A percentile compares a stretch with the other conserved stretches of the same genome.
phyloP scores from a whole-genome alignment of 2,797 vertebrate species.

The Scomberomorus guttatus region DNA sequence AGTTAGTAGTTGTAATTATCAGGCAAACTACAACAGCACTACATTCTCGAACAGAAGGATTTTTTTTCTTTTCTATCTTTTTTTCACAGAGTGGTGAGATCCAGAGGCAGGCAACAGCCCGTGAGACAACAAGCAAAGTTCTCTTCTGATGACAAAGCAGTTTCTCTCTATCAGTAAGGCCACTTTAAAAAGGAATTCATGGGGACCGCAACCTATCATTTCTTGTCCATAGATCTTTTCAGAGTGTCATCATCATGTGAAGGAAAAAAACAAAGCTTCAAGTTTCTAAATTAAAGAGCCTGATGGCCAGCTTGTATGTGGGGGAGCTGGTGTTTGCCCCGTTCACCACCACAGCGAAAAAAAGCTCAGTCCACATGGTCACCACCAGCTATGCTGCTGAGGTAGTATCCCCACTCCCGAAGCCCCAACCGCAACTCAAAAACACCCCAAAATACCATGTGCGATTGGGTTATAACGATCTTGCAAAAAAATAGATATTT shows the following conservation, averaged over 20 bases:
- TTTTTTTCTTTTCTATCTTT: constrained; percentile 53
- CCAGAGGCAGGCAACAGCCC: constrained; percentile 82
- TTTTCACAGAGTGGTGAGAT: constrained; percentile 81
- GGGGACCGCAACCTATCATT: constrained; percentile 86
- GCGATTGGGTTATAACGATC: constrained; percentile 83
- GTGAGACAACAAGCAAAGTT: constrained; percentile 77
- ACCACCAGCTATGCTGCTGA: constrained; percentile 91
- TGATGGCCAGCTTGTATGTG: constrained; percentile 86
- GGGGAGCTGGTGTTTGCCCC: constrained; percentile 80
- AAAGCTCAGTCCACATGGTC: constrained; percentile 90
- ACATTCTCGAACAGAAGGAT: constrained; percentile 77
- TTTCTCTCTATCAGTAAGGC: constrained; percentile 91
- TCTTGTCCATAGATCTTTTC: constrained; percentile 86
- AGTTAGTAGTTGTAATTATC: constrained; percentile 71
- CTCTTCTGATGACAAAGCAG: constrained; percentile 86
- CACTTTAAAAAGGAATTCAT: constrained; percentile 92
- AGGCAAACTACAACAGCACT: constrained; percentile 88
- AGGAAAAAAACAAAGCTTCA: constrained; percentile 60
- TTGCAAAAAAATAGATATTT: constrained; percentile 82
- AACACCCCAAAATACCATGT: constrained; percentile 78
- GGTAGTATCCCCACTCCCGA: constrained; percentile 89
- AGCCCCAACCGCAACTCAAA: constrained; percentile 89
- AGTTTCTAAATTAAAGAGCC: constrained; percentile 85
- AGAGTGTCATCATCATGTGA: constrained; percentile 62
- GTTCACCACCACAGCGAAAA: constrained; percentile 83